phyloP scores from a whole-genome alignment of 2,797 vertebrate species.

The Rhinatrema bivittatum region DNA sequence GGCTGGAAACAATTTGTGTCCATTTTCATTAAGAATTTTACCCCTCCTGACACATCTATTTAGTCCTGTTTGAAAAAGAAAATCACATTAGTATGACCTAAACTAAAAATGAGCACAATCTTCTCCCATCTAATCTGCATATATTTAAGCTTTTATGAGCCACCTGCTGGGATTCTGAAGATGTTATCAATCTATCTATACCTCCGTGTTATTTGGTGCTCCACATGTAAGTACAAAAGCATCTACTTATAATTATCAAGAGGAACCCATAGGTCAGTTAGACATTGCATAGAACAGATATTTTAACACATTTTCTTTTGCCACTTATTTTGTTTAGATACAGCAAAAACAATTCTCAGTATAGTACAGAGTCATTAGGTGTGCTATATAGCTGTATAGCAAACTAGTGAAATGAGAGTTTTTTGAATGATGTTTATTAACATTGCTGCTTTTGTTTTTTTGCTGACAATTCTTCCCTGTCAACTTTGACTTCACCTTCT shows the following conservation, averaged over 20 bases:
- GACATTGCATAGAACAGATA: conserved; percentile 28
- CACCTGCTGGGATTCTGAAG: conserved; percentile 72
- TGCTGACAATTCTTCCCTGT: no score
- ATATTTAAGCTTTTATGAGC: conserved; percentile 67
- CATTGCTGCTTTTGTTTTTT: no score
- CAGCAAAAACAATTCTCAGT: conserved; percentile 8
- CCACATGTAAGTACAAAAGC: conserved; percentile 57
- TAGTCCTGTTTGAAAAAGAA: conserved; percentile 68
- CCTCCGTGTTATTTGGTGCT: conserved; percentile 53
- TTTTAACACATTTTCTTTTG: not conserved
- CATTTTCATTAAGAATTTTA: conserved; percentile 75
- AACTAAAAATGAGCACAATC: conserved; percentile 58
- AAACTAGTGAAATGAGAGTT: no score
- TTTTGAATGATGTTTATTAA: no score
- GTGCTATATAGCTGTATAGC: no score
- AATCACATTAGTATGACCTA: conserved; percentile 68
- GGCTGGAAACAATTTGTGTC: conserved; percentile 69
- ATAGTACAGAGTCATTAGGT: not conserved
- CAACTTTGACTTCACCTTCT: no score
- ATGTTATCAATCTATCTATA: conserved; percentile 76
- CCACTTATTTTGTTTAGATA: not conserved
- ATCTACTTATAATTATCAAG: conserved; percentile 58
- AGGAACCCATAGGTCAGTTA: conserved; percentile 53
- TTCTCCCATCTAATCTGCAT: conserved; percentile 60
- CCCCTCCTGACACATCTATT: conserved; percentile 66